These are phyloP conservation scores for Apistogramma diplotaenia DNA, from an alignment of 2,113 vertebrate genomes.

Conservation along the genomic window DNA sequence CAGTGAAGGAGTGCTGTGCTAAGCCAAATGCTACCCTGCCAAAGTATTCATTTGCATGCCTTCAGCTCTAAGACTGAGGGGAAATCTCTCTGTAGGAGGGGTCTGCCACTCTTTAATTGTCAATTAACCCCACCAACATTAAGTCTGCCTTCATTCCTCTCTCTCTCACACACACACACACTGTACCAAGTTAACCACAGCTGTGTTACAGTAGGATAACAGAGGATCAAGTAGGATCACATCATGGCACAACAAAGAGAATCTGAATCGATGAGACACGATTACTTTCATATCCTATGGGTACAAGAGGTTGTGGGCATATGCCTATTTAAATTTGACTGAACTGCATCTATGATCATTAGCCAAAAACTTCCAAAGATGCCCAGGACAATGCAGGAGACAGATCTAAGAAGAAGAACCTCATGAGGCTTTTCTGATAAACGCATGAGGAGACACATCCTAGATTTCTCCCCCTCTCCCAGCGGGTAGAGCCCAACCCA, in stretches of 20 bases:
- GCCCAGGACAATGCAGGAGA: constrained; percentile 9
- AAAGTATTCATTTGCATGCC: constrained; percentile 73
- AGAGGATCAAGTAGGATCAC: constrained; percentile 63
- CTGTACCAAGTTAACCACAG: constrained; percentile 22
- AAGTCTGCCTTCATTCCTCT: constrained; percentile 16
- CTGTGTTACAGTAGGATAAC: constrained; percentile 56
- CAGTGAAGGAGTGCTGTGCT: constrained; percentile 1
- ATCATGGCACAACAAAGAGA: constrained; percentile 60
- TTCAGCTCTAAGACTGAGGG: constrained; percentile 65
- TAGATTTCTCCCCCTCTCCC: constrained; percentile 53
- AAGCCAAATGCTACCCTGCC: constrained; percentile 38
- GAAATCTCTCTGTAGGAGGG: constrained; percentile 69
- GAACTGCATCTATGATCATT: background rate
- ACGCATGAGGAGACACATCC: constrained; percentile 67
- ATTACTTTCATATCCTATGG: constrained; percentile 48
- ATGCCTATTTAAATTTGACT: background rate
- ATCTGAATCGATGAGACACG: constrained; percentile 51
- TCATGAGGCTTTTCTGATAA: constrained; percentile 55
- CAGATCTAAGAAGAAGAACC: constrained; percentile 13
- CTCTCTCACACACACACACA: constrained; percentile 10
- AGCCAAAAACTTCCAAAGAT: constrained; percentile 4
- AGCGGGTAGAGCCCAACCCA: constrained; percentile 19
- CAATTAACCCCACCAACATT: constrained; percentile 68
- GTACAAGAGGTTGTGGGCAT: background rate
- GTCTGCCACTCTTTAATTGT: constrained; percentile 74